Base-by-base conservation (phyloP, 2,113 vertebrate genomes). In the Cygnus atratus region DNA sequence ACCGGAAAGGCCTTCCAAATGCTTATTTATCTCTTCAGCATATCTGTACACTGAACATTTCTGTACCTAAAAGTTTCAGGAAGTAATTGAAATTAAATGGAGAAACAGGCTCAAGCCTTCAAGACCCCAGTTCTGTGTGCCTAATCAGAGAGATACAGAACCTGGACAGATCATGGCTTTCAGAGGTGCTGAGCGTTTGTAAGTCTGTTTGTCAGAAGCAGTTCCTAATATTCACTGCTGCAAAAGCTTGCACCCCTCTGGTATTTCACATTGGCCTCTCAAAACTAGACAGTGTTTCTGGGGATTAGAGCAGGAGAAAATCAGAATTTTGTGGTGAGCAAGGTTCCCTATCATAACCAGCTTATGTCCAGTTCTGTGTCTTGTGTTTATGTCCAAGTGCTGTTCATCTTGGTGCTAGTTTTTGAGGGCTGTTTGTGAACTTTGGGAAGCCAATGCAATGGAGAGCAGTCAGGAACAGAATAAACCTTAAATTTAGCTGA, bases 101-200 rank as follows among this genome's bases (percentile, higher is more conserved):
- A 74, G 44, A 29, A 33, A 54, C 9, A 65, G 33, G 16, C 19
- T 59, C 15, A 74, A 5, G n/a, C 44, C 26, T 65, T 79, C 54
- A 48, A 35, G 25, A 22, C 29, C 68, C 9, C 4, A 22, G 2
- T 88, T 84, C 16, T 55, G 12, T 13, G 15, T 55, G 26, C 44
- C n/a, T 62, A 21, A 13, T 79, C 0, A 0, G 43, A 44, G 13
- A 68, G 22, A 25, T 58, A 33, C 0, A 1, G 16, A 15, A 68
- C 14, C 13, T 86, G 41, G 19, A 33, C 1, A 1, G 24, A 15
- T 74, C 15, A 10, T 86, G 41, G 16, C 35, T 82, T 72, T 82
- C 35, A 35, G 35, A 89, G 33, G 7, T 82, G 58, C 59, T 67
- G 26, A 71, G 35, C 0, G 0, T 55, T 80, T 63, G 41, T 33